Conservation (phyloP, 92 coral and sea anemone species). For the Blastomussa wellsi region DNA sequence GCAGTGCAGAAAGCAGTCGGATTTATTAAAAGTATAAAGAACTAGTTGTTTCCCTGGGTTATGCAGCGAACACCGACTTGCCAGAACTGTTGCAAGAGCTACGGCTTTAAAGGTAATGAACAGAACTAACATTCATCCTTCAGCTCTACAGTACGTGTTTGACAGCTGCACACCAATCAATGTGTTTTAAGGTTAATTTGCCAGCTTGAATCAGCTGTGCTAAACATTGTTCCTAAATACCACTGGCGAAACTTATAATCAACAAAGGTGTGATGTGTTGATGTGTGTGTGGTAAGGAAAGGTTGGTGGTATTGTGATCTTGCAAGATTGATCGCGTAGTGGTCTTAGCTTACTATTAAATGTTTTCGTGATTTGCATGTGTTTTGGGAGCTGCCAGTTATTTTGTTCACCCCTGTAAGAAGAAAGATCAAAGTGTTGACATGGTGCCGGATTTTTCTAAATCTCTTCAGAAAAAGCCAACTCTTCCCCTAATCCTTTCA, state of each 20-base stretch:
- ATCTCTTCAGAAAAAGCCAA: too few relatives aligned
- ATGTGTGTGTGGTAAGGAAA: not conserved
- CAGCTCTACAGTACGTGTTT: not conserved
- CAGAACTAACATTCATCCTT: not conserved
- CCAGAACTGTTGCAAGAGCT: constrained; percentile 81
- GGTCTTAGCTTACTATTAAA: too few relatives aligned
- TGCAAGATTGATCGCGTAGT: not conserved
- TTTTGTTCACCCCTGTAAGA: too few relatives aligned
- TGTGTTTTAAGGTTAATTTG: not conserved
- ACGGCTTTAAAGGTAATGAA: constrained; percentile 75
- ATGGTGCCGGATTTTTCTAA: too few relatives aligned
- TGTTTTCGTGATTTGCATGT: too few relatives aligned
- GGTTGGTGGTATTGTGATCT: not conserved
- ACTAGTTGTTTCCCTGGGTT: not conserved
- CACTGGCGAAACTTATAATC: not conserved
- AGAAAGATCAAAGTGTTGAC: too few relatives aligned
- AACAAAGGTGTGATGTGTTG: not conserved
- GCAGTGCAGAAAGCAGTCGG: not conserved
- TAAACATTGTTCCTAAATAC: not conserved
- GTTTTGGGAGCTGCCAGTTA: too few relatives aligned
- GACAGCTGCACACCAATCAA: not conserved
- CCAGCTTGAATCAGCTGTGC: constrained; percentile 6
- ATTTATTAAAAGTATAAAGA: too few relatives aligned
- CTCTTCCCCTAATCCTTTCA: too few relatives aligned
- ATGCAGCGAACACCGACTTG: constrained; percentile 99